Percentiles rank a stretch among this genome's conserved stretches.
Conservation (phyloP, 2,113 vertebrate genomes). For the Labeo rohita region DNA sequence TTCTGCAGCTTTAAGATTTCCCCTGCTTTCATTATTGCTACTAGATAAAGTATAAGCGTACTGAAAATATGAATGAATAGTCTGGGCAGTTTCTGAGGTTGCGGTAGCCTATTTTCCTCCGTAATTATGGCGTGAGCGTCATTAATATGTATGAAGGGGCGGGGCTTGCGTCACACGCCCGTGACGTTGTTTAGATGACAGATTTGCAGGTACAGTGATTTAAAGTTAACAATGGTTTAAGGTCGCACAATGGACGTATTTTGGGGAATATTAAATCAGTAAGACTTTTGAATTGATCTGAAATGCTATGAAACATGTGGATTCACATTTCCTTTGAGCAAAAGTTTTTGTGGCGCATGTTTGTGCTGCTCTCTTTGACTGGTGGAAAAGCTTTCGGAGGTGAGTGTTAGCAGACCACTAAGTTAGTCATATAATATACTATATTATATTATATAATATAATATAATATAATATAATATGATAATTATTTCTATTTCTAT, state of each 20-base stretch:
- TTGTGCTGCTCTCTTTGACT: slow-evolving; percentile 61
- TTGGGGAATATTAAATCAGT: neutral
- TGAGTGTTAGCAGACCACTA: slow-evolving; percentile 52
- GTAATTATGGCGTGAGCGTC: neutral
- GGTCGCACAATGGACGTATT: neutral
- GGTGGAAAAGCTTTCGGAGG: slow-evolving; percentile 66
- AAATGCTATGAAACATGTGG: slow-evolving; percentile 45
- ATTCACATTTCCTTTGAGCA: slow-evolving; percentile 36
- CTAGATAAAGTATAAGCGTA: neutral
- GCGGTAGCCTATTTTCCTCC: neutral
- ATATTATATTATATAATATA: neutral
- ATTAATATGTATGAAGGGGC: slow-evolving; percentile 14
- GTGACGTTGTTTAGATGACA: neutral
- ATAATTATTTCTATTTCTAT: too few relatives aligned
- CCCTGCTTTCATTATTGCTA: neutral
- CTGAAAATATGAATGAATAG: neutral
- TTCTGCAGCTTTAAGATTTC: neutral
- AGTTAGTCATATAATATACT: neutral
- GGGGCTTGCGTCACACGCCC: neutral
- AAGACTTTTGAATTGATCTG: neutral
- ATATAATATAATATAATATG: neutral
- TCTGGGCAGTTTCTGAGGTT: too few relatives aligned
- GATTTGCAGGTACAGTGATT: slow-evolving; percentile 36
- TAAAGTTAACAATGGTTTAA: slow-evolving; percentile 15
- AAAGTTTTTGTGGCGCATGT: slow-evolving; percentile 28